These are phyloP conservation scores for Dyspetes luteomarginatus DNA, from an alignment of 2,888 invertebrate species.

Conservation along the genomic window DNA sequence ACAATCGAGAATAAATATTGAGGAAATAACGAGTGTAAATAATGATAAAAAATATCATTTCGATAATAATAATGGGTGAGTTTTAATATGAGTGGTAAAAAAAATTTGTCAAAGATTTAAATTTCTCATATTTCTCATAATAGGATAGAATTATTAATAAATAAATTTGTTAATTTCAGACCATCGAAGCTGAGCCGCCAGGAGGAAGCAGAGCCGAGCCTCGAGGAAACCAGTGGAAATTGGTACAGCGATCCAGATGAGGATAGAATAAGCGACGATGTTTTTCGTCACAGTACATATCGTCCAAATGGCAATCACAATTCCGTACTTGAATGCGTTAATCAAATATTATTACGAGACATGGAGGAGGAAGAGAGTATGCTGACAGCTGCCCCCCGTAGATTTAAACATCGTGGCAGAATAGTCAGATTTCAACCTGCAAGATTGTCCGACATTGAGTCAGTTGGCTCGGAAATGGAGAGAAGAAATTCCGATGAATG, in stretches of 20 bases:
- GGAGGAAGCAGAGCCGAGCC: slow-evolving; percentile 70
- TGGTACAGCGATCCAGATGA: slow-evolving; percentile 94
- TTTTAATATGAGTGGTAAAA: slow-evolving; percentile 20
- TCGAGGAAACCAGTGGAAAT: slow-evolving; percentile 87
- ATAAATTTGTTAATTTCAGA: slow-evolving; percentile 58
- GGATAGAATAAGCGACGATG: slow-evolving; percentile 86
- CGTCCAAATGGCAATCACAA: slow-evolving; percentile 89
- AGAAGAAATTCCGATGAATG: slow-evolving; percentile 80
- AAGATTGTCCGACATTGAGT: slow-evolving; percentile 81
- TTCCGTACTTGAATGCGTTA: slow-evolving; percentile 93
- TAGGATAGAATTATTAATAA: too few species aligned
- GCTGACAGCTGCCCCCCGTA: slow-evolving; percentile 80
- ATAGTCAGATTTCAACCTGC: slow-evolving; percentile 81
- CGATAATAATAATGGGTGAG: slow-evolving; percentile 68
- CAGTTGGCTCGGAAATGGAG: slow-evolving; percentile 82
- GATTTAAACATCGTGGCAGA: slow-evolving; percentile 81
- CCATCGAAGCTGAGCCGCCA: slow-evolving; percentile 73
- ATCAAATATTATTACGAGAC: slow-evolving; percentile 92
- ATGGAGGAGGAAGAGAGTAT: slow-evolving; percentile 84
- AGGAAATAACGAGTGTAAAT: not conserved
- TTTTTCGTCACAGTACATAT: slow-evolving; percentile 79
- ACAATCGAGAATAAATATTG: slow-evolving; percentile 41
- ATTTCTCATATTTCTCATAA: not conserved
- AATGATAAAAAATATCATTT: slow-evolving; percentile 67
- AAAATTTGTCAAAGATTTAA: slow-evolving; percentile 1